phyloP scores from a whole-genome alignment of 2,888 invertebrate genomes.

The Lasius fuliginosus region DNA sequence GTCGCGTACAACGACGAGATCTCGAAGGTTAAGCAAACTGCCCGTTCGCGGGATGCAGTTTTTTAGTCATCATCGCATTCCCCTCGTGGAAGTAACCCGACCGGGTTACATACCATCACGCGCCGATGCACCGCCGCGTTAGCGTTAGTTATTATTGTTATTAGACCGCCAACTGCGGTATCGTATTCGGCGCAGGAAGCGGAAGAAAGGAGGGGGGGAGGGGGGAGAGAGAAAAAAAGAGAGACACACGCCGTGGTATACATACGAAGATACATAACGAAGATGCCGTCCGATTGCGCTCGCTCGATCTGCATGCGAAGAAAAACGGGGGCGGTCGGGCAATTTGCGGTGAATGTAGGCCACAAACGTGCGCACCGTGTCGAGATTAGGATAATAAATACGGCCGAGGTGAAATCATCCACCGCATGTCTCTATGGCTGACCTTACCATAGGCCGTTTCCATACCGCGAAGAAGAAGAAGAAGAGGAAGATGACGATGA shows the following conservation, averaged over 20 bases:
- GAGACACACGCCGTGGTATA: neutral
- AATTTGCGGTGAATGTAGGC: slow-evolving; percentile 73
- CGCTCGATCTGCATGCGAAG: slow-evolving; percentile 59
- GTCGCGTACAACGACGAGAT: slow-evolving; percentile 9
- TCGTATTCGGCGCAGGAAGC: slow-evolving; percentile 19
- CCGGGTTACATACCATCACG: slow-evolving; percentile 56
- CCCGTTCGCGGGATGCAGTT: slow-evolving; percentile 40
- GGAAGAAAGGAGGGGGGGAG: neutral
- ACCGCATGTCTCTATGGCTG: slow-evolving; percentile 67
- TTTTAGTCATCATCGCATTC: slow-evolving; percentile 36
- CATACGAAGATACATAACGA: neutral
- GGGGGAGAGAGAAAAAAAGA: neutral
- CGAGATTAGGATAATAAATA: slow-evolving; percentile 78
- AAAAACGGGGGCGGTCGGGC: slow-evolving; percentile 65
- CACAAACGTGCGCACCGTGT: slow-evolving; percentile 52
- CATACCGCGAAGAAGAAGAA: slow-evolving; percentile 56
- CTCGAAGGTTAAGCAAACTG: slow-evolving; percentile 53
- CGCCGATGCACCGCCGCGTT: slow-evolving; percentile 29
- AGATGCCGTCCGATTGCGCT: slow-evolving; percentile 38
- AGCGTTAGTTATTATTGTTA: slow-evolving; percentile 43
- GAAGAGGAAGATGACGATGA: neutral
- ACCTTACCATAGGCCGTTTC: slow-evolving; percentile 70
- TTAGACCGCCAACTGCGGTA: slow-evolving; percentile 38
- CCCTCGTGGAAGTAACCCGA: slow-evolving; percentile 44
- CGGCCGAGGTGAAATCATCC: slow-evolving; percentile 76